Percentiles rank a stretch among this genome's conserved stretches.
Conservation (phyloP, 2,113 vertebrate genomes). For the Toxotes chatareus region DNA sequence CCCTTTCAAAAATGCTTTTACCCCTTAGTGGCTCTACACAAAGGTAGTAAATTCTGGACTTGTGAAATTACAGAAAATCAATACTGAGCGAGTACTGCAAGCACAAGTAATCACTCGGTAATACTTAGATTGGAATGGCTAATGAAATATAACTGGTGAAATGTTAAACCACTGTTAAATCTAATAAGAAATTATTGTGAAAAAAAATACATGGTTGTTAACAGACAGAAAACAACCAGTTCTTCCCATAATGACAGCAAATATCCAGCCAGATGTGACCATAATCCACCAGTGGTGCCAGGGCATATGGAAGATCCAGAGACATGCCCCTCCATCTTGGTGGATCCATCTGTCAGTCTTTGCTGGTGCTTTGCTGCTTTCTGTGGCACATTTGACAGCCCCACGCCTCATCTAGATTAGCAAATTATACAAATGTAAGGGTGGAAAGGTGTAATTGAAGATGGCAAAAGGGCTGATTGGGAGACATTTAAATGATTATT, state of each 20-base stretch:
- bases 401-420: slow-evolving; percentile 87
- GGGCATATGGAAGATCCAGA: slow-evolving; percentile 60
- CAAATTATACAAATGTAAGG: slow-evolving; percentile 99
- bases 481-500: slow-evolving; percentile 98
- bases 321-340: slow-evolving; percentile 81
- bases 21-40: slow-evolving; percentile 50
- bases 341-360: slow-evolving; percentile 95
- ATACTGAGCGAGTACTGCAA: slow-evolving; percentile 28
- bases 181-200: background rate
- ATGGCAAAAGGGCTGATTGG: slow-evolving; percentile 97
- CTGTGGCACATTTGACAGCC: slow-evolving; percentile 77
- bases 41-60: slow-evolving; percentile 47
- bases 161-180: slow-evolving; percentile 9
- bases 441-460: slow-evolving; percentile 99
- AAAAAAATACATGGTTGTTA: slow-evolving; percentile 33
- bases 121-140: slow-evolving; percentile 12
- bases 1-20: slow-evolving; percentile 75
- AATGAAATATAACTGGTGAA: background rate
- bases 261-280: slow-evolving; percentile 49
- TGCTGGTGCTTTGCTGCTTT: slow-evolving; percentile 83
- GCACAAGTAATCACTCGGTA: slow-evolving; percentile 19
- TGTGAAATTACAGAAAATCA: slow-evolving; percentile 65
- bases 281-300: slow-evolving; percentile 55
- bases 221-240: slow-evolving; percentile 23
- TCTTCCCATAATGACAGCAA: slow-evolving; percentile 25